Evolutionary conservation across 1,140 invertebrate genomes (phyloP), one percentile per base, ranked within the genome.

Genomic region (Zaprionus davidi): DNA sequence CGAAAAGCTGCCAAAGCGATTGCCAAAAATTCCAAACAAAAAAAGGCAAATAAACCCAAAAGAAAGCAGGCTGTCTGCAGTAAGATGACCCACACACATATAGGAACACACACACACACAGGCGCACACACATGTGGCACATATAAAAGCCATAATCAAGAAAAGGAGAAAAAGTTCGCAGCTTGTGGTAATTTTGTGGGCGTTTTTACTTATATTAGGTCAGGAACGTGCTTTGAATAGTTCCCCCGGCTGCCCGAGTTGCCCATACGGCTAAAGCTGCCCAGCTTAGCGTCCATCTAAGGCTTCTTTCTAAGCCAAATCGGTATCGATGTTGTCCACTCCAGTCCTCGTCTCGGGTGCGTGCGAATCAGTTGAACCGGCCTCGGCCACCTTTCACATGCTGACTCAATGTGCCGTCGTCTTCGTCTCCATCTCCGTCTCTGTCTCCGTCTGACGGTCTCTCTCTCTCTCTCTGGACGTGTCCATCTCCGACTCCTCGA

Each of bases 151-250:
- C 66, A 71, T 68, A 76, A 67, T 75, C 76, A 79, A 63, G 77
- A 46, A 64, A 53, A 44, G 80, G 46, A 75, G 49, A 71, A 86
- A 76, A 67, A 87, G 80, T 78, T 87, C 84, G 76, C 88, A 88
- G 88, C 84, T 91, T 91, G 88, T 82, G 86, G 90, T 85, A 92
- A 92, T 91, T 92, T 92, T 87, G 91, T 92, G 90, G 91, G 91
- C 87, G 91, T 92, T 83, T 76, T 90, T 88, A 78, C 79, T 81
- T 78, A 88, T 90, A 92, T 92, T 91, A 92, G 91, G 90, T 92
- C 87, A 91, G 78, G 79, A 86, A 92, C 91, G 91, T 92, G 91
- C 87, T 76, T 85, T 76, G 91, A 85, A 92, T 92, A 88, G 78
- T 55, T 71, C 64, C 58, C 53, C 60, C n/a, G 24, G 46, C 59